Conservation (phyloP, 1,140 invertebrate genomes). For the Aradophagus sp. region DNA sequence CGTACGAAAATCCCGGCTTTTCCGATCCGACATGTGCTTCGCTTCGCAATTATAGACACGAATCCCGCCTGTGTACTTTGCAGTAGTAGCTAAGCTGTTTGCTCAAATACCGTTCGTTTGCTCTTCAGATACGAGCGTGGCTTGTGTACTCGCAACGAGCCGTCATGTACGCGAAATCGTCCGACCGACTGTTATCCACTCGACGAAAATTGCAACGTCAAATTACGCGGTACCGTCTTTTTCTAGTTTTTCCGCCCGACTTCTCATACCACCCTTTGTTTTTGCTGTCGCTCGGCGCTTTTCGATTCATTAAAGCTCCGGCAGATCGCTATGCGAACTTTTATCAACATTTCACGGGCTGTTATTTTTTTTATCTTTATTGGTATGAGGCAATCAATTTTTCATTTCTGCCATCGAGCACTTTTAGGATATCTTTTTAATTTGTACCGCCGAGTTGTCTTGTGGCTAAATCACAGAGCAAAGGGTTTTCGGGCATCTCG, state of each 20-base stretch:
- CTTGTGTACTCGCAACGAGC: constrained; percentile 15
- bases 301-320: constrained; percentile 31
- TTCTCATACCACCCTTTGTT: no score
- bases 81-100: constrained; percentile 50
- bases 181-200: constrained; percentile 19
- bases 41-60: constrained; percentile 52
- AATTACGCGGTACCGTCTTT: constrained; percentile 29
- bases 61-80: constrained; percentile 48
- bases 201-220: constrained; percentile 41
- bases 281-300: constrained; percentile 2
- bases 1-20: constrained; percentile 33
- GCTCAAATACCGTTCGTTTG: constrained; percentile 53
- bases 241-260: background rate
- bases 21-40: constrained; percentile 44
- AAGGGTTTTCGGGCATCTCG: no score
- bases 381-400: constrained; percentile 29
- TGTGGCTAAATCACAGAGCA: no score
- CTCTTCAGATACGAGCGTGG: constrained; percentile 40
- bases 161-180: constrained; percentile 35
- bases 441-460: no score
- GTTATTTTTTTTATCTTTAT: constrained; percentile 1
- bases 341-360: constrained; percentile 40
- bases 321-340: constrained; percentile 12
- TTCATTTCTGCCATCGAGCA: constrained; percentile 19
- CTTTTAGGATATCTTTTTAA: no score